Evolutionary conservation across 2,113 vertebrate species (phyloP).

Genomic region (Xiphophorus hellerii): DNA sequence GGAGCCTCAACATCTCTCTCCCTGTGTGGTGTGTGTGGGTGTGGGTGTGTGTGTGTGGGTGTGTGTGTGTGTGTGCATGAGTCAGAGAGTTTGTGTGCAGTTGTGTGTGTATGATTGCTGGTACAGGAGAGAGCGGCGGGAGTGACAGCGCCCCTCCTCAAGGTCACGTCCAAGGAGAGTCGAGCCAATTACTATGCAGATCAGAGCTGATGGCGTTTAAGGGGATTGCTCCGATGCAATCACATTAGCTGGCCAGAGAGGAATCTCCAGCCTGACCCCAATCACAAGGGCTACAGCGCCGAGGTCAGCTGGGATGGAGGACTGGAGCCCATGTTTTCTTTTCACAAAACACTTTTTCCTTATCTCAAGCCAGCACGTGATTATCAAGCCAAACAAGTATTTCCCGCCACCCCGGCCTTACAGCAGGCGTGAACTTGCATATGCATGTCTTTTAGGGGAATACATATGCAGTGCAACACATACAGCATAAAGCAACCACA

Average conservation of each 20-base stretch:
- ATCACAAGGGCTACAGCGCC: constrained; percentile 86
- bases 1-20: constrained; percentile 34
- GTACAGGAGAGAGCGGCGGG: constrained; percentile 72
- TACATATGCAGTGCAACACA: constrained; percentile 43
- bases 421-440: constrained; percentile 54
- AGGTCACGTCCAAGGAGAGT: constrained; percentile 94
- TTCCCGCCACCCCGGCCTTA: constrained; percentile 39
- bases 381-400: constrained; percentile 79
- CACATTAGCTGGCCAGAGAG: constrained; percentile 94
- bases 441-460: constrained; percentile 21
- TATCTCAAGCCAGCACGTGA: constrained; percentile 75
- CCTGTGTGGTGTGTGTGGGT: no score
- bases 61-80: constrained; percentile 35
- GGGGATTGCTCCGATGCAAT: constrained; percentile 98
- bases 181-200: constrained; percentile 98
- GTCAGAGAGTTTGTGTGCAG: constrained; percentile 28
- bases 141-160: constrained; percentile 89
- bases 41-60: no score
- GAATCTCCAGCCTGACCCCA: constrained; percentile 92
- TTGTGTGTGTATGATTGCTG: constrained; percentile 63
- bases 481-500: neutral
- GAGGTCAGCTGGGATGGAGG: constrained; percentile 72
- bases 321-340: constrained; percentile 76
- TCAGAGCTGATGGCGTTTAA: constrained; percentile 95
- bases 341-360: constrained; percentile 79